These are phyloP conservation scores for Laticauda laticaudata DNA, from an alignment of 2,113 vertebrate species.

Conservation along the genomic window DNA sequence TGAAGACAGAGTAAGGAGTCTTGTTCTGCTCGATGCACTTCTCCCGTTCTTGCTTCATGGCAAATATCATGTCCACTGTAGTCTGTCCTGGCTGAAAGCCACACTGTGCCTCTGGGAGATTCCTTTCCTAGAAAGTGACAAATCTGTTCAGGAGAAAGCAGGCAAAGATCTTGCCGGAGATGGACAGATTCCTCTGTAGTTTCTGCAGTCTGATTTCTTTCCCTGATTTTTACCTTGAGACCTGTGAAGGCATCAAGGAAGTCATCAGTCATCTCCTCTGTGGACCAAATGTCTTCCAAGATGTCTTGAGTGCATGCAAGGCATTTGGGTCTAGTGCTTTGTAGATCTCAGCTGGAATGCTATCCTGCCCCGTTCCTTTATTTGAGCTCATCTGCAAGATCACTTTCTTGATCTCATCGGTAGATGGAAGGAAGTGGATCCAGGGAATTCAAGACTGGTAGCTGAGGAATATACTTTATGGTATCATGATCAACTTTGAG, in stretches of 20 bases:
- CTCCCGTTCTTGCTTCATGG: not conserved
- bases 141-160: not conserved
- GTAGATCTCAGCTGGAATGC: not conserved
- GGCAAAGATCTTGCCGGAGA: not conserved
- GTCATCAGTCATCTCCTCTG: not conserved
- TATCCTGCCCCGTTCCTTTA: not conserved
- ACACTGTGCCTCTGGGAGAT: not conserved
- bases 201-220: not conserved
- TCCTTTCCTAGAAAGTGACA: not conserved
- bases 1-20: not conserved
- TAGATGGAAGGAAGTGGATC: not conserved
- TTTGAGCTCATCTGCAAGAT: not conserved
- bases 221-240: not conserved
- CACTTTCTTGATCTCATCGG: not conserved
- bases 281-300: not conserved
- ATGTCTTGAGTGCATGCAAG: not conserved
- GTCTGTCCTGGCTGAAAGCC: not conserved
- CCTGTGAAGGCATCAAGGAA: not conserved
- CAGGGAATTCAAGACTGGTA: not conserved
- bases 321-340: not conserved
- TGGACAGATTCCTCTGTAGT: not conserved
- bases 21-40: not conserved
- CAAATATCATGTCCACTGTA: not conserved
- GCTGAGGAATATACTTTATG: not conserved
- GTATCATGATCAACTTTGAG: not conserved